Conservation (phyloP, 2,113 vertebrate species). For the Cochlearius cochlearius region DNA sequence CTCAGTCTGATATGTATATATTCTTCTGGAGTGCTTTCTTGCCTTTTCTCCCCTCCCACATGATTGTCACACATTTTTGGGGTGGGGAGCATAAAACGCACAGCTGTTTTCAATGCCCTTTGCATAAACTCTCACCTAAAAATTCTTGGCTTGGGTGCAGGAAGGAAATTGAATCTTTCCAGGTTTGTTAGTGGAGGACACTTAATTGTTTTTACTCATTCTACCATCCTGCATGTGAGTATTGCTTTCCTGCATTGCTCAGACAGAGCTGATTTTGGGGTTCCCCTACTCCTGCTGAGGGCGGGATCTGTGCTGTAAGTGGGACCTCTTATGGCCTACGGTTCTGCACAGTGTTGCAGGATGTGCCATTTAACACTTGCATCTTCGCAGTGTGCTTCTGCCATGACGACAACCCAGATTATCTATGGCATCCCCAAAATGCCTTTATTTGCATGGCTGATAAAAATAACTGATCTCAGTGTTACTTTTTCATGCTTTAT, state of each 20-base stretch:
- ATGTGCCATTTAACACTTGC: neutral
- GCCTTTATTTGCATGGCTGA: neutral
- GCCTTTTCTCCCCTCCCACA: neutral
- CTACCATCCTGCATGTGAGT: neutral
- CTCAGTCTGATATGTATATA: neutral
- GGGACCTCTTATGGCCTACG: neutral
- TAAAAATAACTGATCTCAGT: neutral
- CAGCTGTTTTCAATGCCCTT: neutral
- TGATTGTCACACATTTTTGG: neutral
- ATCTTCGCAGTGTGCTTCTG: neutral
- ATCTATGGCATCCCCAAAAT: neutral
- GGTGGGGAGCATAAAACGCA: neutral
- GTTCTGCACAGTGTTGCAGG: neutral
- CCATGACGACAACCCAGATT: neutral
- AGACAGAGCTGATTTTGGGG: neutral
- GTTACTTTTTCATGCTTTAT: neutral
- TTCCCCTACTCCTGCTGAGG: accelerated
- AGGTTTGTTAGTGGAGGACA: neutral
- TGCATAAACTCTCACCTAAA: neutral
- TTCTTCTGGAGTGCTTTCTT: neutral
- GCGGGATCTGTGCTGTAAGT: neutral
- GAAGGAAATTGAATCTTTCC: neutral
- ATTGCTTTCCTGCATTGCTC: neutral
- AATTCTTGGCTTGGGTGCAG: neutral
- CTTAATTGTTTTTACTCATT: neutral